phyloP scores from a whole-genome alignment of 2,113 vertebrate species.

The Catharus fuscescens region DNA sequence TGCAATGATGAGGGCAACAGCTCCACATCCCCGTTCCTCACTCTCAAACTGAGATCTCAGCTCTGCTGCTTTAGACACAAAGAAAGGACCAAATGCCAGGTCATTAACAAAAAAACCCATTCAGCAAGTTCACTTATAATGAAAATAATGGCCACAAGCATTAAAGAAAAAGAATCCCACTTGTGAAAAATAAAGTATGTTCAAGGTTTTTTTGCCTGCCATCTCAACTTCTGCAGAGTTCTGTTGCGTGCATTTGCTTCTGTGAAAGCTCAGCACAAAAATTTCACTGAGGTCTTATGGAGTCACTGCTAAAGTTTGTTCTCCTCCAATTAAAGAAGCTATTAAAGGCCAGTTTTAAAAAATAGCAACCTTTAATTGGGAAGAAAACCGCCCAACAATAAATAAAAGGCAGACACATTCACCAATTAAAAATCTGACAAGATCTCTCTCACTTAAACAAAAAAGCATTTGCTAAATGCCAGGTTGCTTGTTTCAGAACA shows the following conservation, averaged over 20 bases:
- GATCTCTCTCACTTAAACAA: not conserved
- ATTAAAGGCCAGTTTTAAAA: constrained; percentile 56
- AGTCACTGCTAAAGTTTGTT: constrained; percentile 61
- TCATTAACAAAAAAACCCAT: not conserved
- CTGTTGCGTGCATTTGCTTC: not conserved
- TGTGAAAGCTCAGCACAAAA: constrained; percentile 3
- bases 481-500: constrained; percentile 37
- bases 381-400: constrained; percentile 56
- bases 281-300: constrained; percentile 28
- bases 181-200: constrained; percentile 15
- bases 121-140: constrained; percentile 17
- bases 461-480: constrained; percentile 63
- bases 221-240: not conserved
- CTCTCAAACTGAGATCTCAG: not conserved
- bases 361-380: constrained; percentile 63
- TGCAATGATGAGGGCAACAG: not conserved
- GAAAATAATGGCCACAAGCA: constrained; percentile 29
- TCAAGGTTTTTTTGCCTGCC: not conserved
- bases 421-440: constrained; percentile 76
- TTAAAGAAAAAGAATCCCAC: not conserved
- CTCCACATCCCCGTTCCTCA: not conserved
- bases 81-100: constrained; percentile 13
- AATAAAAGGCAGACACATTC: constrained; percentile 60
- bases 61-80: not conserved
- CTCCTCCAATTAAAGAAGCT: constrained; percentile 69